Base-by-base conservation (phyloP, 2,888 invertebrate species). In the Amphipyra tragopoginis region DNA sequence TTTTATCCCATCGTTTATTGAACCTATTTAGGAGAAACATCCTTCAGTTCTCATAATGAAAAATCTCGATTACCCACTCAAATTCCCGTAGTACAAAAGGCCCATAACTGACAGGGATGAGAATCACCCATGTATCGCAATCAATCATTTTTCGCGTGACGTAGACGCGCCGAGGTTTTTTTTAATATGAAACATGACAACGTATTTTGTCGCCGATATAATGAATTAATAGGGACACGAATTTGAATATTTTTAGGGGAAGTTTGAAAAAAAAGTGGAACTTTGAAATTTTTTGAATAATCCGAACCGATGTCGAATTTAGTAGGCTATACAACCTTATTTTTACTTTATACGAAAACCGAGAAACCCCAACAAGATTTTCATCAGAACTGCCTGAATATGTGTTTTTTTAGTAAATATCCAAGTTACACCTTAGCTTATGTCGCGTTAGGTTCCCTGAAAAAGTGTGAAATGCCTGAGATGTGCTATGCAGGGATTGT, bases 141-240 rank as follows among this genome's bases (percentile, higher is more conserved):
- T 87, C 86, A 84, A 87, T 87, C 87, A 87, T 70, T 80, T 72
- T 68, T 45, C 76, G 71, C 81, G 76, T 80, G 82, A 81, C 78
- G 75, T 66, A 76, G 74, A 74, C 62, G 42, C 50, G 67, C 63
- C 64, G 72, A 71, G 67, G 68, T 75, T 73, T 60, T 82, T 81
- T 84, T 82, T 84, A 86, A 85, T 85, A 83, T 78, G 68, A 76
- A 82, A 81, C 85, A 80, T 86, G 86, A 86, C 86, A 70, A 36
- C 51, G 77, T 75, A 62, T 73, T 83, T 78, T 75, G 68, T 65
- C 60, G 47, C 55, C 52, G 51, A 61, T 65, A 64, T 77, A 72
- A 75, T 67, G 60, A 72, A 77, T 75, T 79, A 76, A 69, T 74
- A 39, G 69, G 48, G 47, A 69, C 58, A 71, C 45, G 57, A 75